Evolutionary conservation across 2,888 invertebrate species (phyloP), one percentile per base, ranked within the genome.

Genomic region (Chouioia cunea): DNA sequence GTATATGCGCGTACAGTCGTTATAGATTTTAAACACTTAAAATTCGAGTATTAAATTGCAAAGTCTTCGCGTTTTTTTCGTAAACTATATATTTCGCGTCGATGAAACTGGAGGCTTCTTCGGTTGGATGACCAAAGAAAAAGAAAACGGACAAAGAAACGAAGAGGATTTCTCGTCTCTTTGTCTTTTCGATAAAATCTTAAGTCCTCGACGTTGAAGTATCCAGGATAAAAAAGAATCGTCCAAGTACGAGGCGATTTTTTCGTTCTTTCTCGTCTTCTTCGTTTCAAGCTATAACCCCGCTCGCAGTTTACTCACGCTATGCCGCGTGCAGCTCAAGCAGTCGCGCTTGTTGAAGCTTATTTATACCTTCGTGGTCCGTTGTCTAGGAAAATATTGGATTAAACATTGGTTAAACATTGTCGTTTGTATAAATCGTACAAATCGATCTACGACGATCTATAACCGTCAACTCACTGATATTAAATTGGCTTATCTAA

Each of bases 361-460:
- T 20, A 66, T 23, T 70, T 58, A 63, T 27, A 47, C 27, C 50
- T 67, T n/a, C 27, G 70, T 77, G 79, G 78, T 80, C 79, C 77
- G 66, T 77, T 79, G 74, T 73, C 79, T 81, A 74, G 56, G 81
- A 79, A 22, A 53, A 16, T 47, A 18, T 54, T 22, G n/a, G n/a
- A 65, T 27, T 60, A n/a, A 60, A 66, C 36, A 50, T 58, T 23
- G 4, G n/a, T n/a, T 54, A 62, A n/a, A 22, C 6, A 36, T 10
- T 20, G 12, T 22, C n/a, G 16, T 22, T 18, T 27, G 50, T 16
- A 27, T 1, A 47, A 18, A 1, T 53, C 18, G 2, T 48, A n/a
- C n/a, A n/a, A n/a, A n/a, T n/a, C n/a, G n/a, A n/a, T n/a, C n/a
- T n/a, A n/a, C n/a, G n/a, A n/a, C n/a, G n/a, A n/a, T n/a, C n/a